phyloP scores from a whole-genome alignment of 2,888 invertebrate species.

The Lasiommata megera region DNA sequence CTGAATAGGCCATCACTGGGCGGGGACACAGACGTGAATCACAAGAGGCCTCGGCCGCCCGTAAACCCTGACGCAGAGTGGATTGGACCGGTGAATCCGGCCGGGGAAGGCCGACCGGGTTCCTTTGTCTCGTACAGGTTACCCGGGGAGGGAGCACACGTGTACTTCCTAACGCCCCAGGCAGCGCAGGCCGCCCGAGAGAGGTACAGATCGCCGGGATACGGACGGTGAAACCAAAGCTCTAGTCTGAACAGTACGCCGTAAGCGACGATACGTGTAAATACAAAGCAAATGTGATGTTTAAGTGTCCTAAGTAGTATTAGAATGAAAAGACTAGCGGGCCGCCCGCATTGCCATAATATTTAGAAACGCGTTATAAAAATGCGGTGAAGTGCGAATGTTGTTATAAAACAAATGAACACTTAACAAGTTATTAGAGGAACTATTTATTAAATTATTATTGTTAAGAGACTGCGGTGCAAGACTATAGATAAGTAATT shows the following conservation, averaged over 20 bases:
- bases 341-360: conserved; percentile 75
- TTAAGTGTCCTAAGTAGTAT: conserved; percentile 79
- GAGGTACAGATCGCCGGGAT: conserved; percentile 63
- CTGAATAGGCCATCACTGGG: conserved; percentile 63
- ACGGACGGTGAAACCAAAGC: conserved; percentile 77
- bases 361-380: conserved; percentile 53
- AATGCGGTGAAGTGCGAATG: conserved; percentile 46
- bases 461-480: conserved; percentile 72
- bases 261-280: conserved; percentile 60
- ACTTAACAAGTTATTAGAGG: conserved; percentile 50
- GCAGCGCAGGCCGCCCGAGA: conserved; percentile 56
- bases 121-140: conserved; percentile 87
- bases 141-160: conserved; percentile 89
- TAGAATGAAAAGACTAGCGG: conserved; percentile 71
- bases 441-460: conserved; percentile 77
- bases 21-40: conserved; percentile 81
- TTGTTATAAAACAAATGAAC: conserved; percentile 56
- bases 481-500: conserved; percentile 72
- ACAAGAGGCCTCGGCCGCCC: conserved; percentile 78
- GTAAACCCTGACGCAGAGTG: conserved; percentile 83
- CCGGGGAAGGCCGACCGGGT: conserved; percentile 49
- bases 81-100: conserved; percentile 75
- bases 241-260: conserved; percentile 71
- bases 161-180: conserved; percentile 89
- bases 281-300: conserved; percentile 81